Percentiles rank a stretch among this genome's conserved stretches.
These are phyloP conservation scores for Burhinus bistriatus DNA, from an alignment of 2,113 vertebrate genomes.

Conservation along the genomic window DNA sequence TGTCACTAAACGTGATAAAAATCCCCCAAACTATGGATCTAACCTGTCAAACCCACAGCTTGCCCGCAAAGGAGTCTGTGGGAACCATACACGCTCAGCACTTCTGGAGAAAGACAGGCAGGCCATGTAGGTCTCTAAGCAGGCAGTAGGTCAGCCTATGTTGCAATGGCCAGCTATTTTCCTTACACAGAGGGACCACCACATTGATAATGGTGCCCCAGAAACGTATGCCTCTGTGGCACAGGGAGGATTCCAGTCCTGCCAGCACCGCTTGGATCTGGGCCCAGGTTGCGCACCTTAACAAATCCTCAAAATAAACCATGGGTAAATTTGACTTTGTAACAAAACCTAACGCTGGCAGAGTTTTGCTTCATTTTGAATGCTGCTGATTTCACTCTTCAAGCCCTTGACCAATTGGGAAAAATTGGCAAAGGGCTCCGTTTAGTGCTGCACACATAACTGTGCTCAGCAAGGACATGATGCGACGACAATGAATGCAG, in stretches of 20 bases:
- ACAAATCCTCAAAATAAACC: not conserved
- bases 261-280: not conserved
- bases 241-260: not conserved
- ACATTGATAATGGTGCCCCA: not conserved
- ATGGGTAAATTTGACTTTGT: not conserved
- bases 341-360: not conserved
- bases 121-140: not conserved
- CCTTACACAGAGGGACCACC: not conserved
- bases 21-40: not conserved
- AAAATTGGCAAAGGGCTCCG: not conserved
- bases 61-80: not conserved
- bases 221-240: accelerated
- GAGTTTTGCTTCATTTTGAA: not conserved
- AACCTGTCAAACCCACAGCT: not conserved
- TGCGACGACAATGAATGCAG: accelerated
- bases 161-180: not conserved
- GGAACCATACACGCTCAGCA: not conserved
- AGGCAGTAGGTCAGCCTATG: not conserved
- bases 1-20: not conserved
- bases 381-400: not conserved
- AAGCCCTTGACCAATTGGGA: not conserved
- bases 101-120: not conserved
- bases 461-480: not conserved
- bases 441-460: not conserved
- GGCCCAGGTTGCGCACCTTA: not conserved